Evolutionary conservation across 1,140 invertebrate genomes (phyloP).

Genomic region (Bombus cullumanus): DNA sequence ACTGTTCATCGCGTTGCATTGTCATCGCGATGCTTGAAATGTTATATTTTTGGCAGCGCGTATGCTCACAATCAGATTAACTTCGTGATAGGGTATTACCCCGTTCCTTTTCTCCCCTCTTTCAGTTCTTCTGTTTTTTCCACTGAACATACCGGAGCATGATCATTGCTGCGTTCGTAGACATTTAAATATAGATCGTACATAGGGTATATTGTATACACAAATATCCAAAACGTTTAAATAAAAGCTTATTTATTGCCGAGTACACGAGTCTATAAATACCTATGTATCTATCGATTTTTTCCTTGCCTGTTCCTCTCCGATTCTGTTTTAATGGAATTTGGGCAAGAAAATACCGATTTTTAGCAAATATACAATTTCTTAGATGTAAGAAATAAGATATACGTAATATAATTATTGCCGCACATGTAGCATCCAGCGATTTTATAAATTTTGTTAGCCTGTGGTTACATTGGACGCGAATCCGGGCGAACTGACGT

Average conservation of each 20-base stretch:
- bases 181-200: slow-evolving; percentile 62
- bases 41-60: slow-evolving; percentile 59
- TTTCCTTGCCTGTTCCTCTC: not conserved
- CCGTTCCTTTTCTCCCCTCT: not conserved
- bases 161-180: slow-evolving; percentile 58
- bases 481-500: too few relatives aligned
- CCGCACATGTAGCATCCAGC: too few relatives aligned
- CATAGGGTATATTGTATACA: slow-evolving; percentile 72
- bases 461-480: too few relatives aligned
- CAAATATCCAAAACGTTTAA: slow-evolving; percentile 73
- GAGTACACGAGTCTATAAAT: slow-evolving; percentile 19
- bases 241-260: slow-evolving; percentile 79
- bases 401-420: not conserved
- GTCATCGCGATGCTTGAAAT: slow-evolving; percentile 11
- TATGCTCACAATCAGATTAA: slow-evolving; percentile 23
- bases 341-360: not conserved
- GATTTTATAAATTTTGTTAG: too few relatives aligned
- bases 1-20: slow-evolving; percentile 9
- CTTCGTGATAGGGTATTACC: not conserved
- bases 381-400: not conserved
- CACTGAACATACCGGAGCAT: slow-evolving; percentile 43
- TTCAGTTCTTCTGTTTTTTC: slow-evolving; percentile 1
- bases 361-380: not conserved
- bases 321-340: not conserved
- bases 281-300: not conserved